These are phyloP conservation scores for Ceramica pisi DNA, from an alignment of 2,888 invertebrate species.

Conservation along the genomic window DNA sequence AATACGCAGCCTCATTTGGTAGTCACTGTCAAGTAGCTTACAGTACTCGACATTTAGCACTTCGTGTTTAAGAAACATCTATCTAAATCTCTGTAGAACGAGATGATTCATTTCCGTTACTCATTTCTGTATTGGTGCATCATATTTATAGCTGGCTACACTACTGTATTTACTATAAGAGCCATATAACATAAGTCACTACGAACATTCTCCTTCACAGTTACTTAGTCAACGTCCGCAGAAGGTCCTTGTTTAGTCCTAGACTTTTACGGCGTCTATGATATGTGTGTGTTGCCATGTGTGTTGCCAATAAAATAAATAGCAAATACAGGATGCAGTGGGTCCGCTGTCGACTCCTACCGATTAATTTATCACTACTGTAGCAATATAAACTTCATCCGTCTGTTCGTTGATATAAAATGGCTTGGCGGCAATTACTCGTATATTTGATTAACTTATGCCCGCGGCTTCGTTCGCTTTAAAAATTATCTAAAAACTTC, in stretches of 20 bases:
- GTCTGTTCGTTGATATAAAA: conserved; percentile 30
- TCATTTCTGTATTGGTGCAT: not conserved
- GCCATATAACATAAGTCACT: not conserved
- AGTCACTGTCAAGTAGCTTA: no score
- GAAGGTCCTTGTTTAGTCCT: conserved; percentile 13
- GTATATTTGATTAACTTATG: conserved; percentile 9
- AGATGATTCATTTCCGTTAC: no score
- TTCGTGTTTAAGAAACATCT: no score
- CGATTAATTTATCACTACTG: conserved; percentile 48
- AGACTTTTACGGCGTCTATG: conserved; percentile 48
- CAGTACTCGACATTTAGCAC: no score
- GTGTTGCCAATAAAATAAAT: conserved; percentile 56
- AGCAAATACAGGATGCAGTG: conserved; percentile 46
- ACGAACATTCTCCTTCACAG: conserved; percentile 14
- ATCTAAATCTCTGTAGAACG: no score
- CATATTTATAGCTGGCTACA: not conserved
- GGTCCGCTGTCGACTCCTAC: conserved; percentile 26
- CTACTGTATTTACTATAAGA: not conserved
- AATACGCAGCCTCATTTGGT: no score
- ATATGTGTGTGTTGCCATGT: conserved; percentile 18
- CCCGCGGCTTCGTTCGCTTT: no score
- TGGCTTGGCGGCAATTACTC: conserved; percentile 6
- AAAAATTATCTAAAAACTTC: no score
- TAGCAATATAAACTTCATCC: conserved; percentile 3
- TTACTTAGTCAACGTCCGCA: not conserved